These are phyloP conservation scores for Ctenopoma kingsleyae DNA, from an alignment of 2,797 vertebrate species.

Conservation along the genomic window DNA sequence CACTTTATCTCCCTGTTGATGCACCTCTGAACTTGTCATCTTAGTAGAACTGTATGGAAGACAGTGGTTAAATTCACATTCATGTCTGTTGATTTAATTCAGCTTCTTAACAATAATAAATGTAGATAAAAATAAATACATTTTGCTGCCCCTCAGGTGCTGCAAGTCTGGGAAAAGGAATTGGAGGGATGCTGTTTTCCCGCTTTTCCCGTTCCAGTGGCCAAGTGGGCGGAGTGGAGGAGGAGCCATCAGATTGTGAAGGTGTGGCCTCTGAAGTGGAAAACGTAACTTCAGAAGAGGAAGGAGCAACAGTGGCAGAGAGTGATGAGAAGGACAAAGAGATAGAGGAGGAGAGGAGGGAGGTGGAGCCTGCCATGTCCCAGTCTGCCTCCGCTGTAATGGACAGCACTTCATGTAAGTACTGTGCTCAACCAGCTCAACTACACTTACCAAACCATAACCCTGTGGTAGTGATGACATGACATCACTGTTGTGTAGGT, in stretches of 20 bases:
- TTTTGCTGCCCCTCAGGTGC: slow-evolving; percentile 83
- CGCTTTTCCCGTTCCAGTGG: slow-evolving; percentile 91
- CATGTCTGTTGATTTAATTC: neutral
- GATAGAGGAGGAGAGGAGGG: slow-evolving; percentile 80
- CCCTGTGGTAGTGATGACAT: no score
- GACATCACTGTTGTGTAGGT: no score
- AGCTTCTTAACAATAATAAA: neutral
- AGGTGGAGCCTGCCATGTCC: slow-evolving; percentile 67
- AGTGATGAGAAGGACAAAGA: slow-evolving; percentile 62
- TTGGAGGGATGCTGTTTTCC: slow-evolving; percentile 95
- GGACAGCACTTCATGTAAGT: slow-evolving; percentile 88
- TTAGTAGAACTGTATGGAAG: neutral
- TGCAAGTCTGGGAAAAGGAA: slow-evolving; percentile 94
- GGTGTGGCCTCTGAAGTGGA: slow-evolving; percentile 65
- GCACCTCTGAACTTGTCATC: neutral
- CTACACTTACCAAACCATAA: neutral
- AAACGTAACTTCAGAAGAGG: slow-evolving; percentile 55
- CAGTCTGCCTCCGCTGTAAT: slow-evolving; percentile 86
- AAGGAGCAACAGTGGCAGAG: slow-evolving; percentile 75
- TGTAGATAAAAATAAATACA: neutral
- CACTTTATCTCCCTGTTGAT: neutral
- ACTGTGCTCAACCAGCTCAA: neutral
- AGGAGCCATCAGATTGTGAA: slow-evolving; percentile 72
- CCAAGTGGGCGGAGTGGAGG: slow-evolving; percentile 80
- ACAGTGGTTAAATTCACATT: neutral